Conservation (phyloP, 2,888 invertebrate species). For the Augiades crinisus region DNA sequence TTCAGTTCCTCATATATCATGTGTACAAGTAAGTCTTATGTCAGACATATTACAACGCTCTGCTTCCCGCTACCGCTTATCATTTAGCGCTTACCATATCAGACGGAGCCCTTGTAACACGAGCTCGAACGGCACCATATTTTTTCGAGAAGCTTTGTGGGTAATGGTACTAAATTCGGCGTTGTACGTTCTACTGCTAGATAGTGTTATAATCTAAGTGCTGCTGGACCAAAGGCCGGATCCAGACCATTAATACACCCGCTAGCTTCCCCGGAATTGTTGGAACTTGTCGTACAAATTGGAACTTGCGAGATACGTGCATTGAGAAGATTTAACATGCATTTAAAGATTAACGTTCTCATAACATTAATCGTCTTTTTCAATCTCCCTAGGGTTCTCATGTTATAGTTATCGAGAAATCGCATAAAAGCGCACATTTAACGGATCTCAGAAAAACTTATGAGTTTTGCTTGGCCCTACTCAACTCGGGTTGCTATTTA, state of each 20-base stretch:
- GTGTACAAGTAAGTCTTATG: too few species aligned
- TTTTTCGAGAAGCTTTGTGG: conserved; percentile 70
- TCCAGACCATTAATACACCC: not conserved
- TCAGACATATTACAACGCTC: too few species aligned
- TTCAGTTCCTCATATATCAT: too few species aligned
- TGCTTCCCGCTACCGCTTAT: conserved; percentile 32
- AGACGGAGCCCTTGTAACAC: conserved; percentile 66
- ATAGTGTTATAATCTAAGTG: conserved; percentile 41
- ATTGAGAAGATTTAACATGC: too few species aligned
- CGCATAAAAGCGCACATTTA: too few species aligned
- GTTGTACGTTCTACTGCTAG: conserved; percentile 53
- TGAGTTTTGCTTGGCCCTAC: too few species aligned
- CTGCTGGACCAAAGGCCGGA: conserved; percentile 6
- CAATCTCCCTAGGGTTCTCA: too few species aligned
- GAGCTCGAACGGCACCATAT: conserved; percentile 73
- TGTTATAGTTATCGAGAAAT: too few species aligned
- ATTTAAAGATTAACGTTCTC: too few species aligned
- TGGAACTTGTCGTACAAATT: not conserved
- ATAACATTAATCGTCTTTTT: too few species aligned
- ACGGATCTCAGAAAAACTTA: too few species aligned
- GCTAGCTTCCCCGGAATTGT: not conserved
- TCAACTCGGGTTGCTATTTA: too few species aligned
- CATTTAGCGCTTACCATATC: conserved; percentile 47
- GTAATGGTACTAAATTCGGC: conserved; percentile 63
- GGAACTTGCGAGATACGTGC: not conserved